Evolutionary conservation across 2,888 invertebrate genomes (phyloP).

Genomic region (Pristionchus japonicus): DNA sequence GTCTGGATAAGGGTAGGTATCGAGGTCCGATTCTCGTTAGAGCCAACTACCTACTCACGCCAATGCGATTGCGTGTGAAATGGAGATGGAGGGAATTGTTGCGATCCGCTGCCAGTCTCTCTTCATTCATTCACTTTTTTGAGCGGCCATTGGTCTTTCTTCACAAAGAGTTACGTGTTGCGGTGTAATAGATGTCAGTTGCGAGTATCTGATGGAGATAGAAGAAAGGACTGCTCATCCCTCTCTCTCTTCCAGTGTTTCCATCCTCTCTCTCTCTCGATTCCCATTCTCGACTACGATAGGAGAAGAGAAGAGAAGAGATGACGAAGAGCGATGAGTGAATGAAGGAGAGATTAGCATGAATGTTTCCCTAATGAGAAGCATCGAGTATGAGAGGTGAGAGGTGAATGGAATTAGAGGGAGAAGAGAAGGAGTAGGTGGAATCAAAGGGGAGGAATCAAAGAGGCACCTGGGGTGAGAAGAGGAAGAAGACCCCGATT

Average conservation of each 20-base stretch:
- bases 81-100: not conserved
- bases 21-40: not conserved
- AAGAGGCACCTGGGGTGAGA: not conserved
- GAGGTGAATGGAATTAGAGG: not conserved
- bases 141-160: slow-evolving; percentile 28
- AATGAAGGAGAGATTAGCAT: not conserved
- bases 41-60: slow-evolving; percentile 20
- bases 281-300: not conserved
- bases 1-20: not conserved
- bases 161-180: slow-evolving; percentile 37
- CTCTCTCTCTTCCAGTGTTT: no score
- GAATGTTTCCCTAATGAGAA: slow-evolving; percentile 45
- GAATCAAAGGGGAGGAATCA: no score
- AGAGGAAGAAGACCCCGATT: not conserved
- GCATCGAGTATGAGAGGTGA: not conserved
- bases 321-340: not conserved
- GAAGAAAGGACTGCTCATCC: slow-evolving; percentile 23
- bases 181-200: slow-evolving; percentile 45
- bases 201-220: slow-evolving; percentile 29
- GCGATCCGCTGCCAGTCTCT: not conserved
- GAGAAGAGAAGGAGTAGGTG: slow-evolving; percentile 6
- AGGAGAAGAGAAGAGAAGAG: not conserved
- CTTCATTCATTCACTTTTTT: slow-evolving; percentile 22
- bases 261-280: not conserved
- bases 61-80: slow-evolving; percentile 27